Conservation (phyloP, 2,113 vertebrate species). For the Antennarius striatus region DNA sequence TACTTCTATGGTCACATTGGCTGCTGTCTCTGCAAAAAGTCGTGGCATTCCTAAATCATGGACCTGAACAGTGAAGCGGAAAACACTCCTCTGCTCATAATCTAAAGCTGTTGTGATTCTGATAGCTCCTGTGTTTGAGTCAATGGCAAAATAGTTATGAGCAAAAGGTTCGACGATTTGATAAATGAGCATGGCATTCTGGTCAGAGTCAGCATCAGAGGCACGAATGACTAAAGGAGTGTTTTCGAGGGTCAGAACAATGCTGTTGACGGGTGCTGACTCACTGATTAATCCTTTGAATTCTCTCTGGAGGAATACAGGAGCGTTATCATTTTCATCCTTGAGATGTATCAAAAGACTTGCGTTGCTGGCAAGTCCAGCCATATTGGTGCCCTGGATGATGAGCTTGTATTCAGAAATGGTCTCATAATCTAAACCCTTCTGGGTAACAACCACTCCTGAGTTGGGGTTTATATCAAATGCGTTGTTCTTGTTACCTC, state of each 20-base stretch:
- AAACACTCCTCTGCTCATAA: conserved; percentile 88
- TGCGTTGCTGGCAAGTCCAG: conserved; percentile 86
- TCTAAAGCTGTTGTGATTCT: conserved; percentile 86
- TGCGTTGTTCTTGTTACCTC: conserved; percentile 84
- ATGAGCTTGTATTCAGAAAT: conserved; percentile 82
- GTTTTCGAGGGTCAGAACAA: conserved; percentile 88
- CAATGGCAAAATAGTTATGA: conserved; percentile 92
- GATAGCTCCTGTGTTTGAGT: conserved; percentile 94
- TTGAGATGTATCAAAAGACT: conserved; percentile 87
- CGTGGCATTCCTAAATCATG: conserved; percentile 90
- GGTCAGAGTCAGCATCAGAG: conserved; percentile 87
- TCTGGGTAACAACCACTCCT: conserved; percentile 89
- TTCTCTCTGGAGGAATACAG: conserved; percentile 84
- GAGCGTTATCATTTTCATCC: conserved; percentile 95
- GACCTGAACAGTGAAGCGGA: conserved; percentile 93
- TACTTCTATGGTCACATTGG: conserved; percentile 92
- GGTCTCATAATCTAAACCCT: conserved; percentile 89
- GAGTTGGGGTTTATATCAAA: conserved; percentile 96
- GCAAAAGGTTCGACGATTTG: conserved; percentile 93
- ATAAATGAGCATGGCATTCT: conserved; percentile 92
- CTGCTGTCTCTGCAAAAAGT: conserved; percentile 88
- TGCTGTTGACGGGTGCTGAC: conserved; percentile 86
- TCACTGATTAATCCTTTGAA: conserved; percentile 92
- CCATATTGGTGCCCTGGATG: conserved; percentile 96
- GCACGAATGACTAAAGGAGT: conserved; percentile 91